A percentile compares a stretch with the other conserved stretches of the same genome.
Evolutionary conservation across 2,888 invertebrate genomes (phyloP).

Genomic region (Neuroscelio doddi): DNA sequence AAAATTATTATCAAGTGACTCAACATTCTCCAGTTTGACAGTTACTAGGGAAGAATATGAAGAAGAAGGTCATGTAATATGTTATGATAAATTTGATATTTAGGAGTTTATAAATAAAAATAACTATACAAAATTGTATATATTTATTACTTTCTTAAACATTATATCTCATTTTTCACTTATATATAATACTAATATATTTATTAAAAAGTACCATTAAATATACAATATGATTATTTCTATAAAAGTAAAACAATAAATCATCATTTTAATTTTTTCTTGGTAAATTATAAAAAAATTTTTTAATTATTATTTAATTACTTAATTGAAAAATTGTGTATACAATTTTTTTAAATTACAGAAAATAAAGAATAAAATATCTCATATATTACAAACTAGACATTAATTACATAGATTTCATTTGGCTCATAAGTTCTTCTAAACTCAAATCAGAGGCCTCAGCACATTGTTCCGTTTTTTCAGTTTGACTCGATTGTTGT

Average conservation of each 20-base stretch:
- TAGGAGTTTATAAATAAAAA: conserved; percentile 50
- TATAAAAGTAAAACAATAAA: no score
- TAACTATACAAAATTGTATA: conserved; percentile 21
- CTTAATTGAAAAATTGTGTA: no score
- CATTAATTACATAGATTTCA: conserved; percentile 85
- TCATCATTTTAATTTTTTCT: no score
- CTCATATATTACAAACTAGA: neutral
- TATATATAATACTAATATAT: no score
- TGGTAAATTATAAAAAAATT: no score
- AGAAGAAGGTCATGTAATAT: conserved; percentile 82
- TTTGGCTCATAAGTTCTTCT: conserved; percentile 93
- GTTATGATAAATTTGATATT: conserved; percentile 75
- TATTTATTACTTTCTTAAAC: conserved; percentile 22
- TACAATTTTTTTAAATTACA: no score
- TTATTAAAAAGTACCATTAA: no score
- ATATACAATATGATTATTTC: no score
- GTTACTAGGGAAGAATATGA: conserved; percentile 91
- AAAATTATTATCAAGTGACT: conserved; percentile 80
- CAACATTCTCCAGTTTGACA: conserved; percentile 81
- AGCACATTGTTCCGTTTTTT: conserved; percentile 73
- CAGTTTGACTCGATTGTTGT: conserved; percentile 70
- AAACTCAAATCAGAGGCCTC: conserved; percentile 78
- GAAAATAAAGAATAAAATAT: neutral
- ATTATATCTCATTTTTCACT: neutral
- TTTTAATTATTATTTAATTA: no score